Evolutionary conservation across 2,888 invertebrate species (phyloP).

Genomic region (Spialia ferax): DNA sequence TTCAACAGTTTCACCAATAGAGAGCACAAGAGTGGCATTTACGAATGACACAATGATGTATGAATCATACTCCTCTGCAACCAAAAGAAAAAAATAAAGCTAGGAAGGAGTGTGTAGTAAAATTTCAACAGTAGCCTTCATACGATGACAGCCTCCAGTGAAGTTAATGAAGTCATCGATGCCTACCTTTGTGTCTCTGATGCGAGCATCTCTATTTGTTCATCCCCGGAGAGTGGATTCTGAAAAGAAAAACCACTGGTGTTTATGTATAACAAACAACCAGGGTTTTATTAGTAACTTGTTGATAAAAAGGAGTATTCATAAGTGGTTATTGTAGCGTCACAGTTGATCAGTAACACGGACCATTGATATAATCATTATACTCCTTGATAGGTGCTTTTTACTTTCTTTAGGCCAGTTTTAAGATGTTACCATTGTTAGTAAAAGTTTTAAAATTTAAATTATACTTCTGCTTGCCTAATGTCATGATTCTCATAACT

Average conservation of each 20-base stretch:
- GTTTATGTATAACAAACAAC: constrained; percentile 92
- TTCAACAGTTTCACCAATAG: constrained; percentile 99
- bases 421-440: not conserved
- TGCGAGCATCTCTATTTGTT: constrained; percentile 73
- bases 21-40: constrained; percentile 98
- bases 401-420: not conserved
- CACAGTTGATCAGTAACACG: constrained; percentile 84
- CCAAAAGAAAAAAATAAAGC: constrained; percentile 80
- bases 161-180: constrained; percentile 61
- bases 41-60: constrained; percentile 99
- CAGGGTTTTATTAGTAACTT: constrained; percentile 87
- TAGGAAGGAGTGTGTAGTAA: constrained; percentile 33
- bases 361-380: constrained; percentile 83
- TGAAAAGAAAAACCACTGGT: constrained; percentile 97
- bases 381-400: constrained; percentile 55
- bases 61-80: constrained; percentile 98
- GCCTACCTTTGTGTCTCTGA: constrained; percentile 77
- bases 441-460: not conserved
- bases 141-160: constrained; percentile 63
- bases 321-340: constrained; percentile 82
- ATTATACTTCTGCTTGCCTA: not conserved
- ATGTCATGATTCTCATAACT: too few relatives aligned
- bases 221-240: constrained; percentile 85
- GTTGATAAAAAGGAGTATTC: constrained; percentile 82
- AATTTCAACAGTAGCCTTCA: constrained; percentile 51